Conservation (phyloP, 1,140 invertebrate genomes). For the Neotoxoptera formosana region DNA sequence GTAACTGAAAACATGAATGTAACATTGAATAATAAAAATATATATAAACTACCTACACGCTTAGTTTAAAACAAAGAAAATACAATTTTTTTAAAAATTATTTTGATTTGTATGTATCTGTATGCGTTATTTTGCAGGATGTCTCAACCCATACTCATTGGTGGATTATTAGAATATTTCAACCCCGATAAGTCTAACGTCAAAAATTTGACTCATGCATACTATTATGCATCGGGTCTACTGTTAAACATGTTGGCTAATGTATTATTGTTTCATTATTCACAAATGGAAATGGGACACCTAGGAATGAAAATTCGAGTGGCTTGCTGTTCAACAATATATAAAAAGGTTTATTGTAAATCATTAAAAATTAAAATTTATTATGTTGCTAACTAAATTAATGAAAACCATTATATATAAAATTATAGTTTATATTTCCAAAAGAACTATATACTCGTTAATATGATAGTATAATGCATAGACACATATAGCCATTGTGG, state of each 20-base stretch:
- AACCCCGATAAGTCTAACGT: conserved; percentile 64
- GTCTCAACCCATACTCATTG: conserved; percentile 74
- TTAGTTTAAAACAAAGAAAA: neutral
- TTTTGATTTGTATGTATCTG: neutral
- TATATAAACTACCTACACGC: neutral
- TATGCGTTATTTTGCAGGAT: conserved; percentile 67
- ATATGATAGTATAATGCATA: neutral
- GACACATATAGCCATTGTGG: too few species aligned
- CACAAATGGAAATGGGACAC: conserved; percentile 64
- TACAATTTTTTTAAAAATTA: neutral
- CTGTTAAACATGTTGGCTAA: conserved; percentile 75
- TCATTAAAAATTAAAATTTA: neutral
- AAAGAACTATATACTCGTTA: neutral
- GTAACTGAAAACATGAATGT: neutral
- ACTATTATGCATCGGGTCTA: conserved; percentile 73
- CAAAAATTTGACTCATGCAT: conserved; percentile 66
- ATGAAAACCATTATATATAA: neutral
- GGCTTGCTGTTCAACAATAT: neutral
- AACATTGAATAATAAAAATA: too few species aligned
- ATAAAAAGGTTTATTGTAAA: neutral
- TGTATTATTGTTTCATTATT: conserved; percentile 78
- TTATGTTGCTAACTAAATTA: neutral
- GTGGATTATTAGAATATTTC: conserved; percentile 76
- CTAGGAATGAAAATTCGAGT: conserved; percentile 14
- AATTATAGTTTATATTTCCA: neutral